These are phyloP conservation scores for Helicoverpa armigera DNA, from an alignment of 1,140 invertebrate species.

Conservation along the genomic window DNA sequence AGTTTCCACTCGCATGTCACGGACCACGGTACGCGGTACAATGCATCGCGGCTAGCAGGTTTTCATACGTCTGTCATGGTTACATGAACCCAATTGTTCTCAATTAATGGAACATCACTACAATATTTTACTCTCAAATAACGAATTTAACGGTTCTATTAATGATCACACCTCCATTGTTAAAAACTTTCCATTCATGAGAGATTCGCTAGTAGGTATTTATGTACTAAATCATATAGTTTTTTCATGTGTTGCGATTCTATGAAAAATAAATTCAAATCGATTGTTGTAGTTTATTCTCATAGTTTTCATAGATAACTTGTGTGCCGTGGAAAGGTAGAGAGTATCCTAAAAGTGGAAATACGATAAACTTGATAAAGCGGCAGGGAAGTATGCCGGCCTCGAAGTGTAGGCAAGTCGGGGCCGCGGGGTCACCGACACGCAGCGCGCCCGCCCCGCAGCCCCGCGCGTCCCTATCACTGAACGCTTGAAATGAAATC, in stretches of 20 bases:
- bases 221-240: not conserved
- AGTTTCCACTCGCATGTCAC: slow-evolving; percentile 34
- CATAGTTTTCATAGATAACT: not conserved
- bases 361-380: slow-evolving; percentile 53
- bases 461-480: slow-evolving; percentile 39
- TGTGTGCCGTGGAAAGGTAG: not conserved
- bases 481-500: slow-evolving; percentile 50
- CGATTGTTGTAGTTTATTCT: too few species aligned
- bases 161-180: too few species aligned
- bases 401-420: slow-evolving; percentile 72
- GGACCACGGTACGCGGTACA: slow-evolving; percentile 37
- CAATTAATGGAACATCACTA: not conserved
- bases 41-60: slow-evolving; percentile 18
- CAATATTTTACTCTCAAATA: not conserved
- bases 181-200: too few species aligned
- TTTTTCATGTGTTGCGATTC: too few species aligned
- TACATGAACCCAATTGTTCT: slow-evolving; percentile 24
- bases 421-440: slow-evolving; percentile 82
- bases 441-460: slow-evolving; percentile 63
- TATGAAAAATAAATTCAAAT: too few species aligned
- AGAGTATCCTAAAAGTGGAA: slow-evolving; percentile 32
- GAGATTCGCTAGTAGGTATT: too few species aligned
- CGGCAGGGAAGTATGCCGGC: slow-evolving; percentile 66
- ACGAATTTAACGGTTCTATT: too few species aligned
- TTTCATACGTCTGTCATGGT: slow-evolving; percentile 24